phyloP scores from a whole-genome alignment of 2,888 invertebrate genomes.

The Abrostola tripartita region DNA sequence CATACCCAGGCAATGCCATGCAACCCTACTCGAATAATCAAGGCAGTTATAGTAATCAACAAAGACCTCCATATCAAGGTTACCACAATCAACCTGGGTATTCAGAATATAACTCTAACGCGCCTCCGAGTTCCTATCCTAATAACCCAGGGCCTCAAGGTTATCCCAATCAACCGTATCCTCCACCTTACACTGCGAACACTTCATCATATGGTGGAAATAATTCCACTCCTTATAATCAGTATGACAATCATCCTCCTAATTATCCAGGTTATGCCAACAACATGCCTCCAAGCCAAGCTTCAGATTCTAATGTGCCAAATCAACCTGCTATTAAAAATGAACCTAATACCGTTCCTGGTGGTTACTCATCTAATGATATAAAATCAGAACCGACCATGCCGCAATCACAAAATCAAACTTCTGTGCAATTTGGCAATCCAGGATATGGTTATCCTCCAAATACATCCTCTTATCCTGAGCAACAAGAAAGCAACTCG shows the following conservation, averaged over 20 bases:
- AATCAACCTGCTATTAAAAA: conserved; percentile 49
- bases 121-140: conserved; percentile 65
- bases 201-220: conserved; percentile 65
- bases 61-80: conserved; percentile 73
- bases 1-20: conserved; percentile 72
- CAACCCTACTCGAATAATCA: conserved; percentile 75
- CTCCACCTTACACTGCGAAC: conserved; percentile 68
- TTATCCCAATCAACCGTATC: conserved; percentile 73
- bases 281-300: conserved; percentile 66
- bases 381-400: conserved; percentile 68
- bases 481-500: conserved; percentile 63
- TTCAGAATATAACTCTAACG: conserved; percentile 73
- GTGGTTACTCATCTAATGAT: conserved; percentile 62
- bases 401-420: conserved; percentile 59
- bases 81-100: conserved; percentile 71
- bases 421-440: conserved; percentile 64
- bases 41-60: conserved; percentile 74
- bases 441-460: conserved; percentile 72
- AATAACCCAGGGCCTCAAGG: conserved; percentile 68
- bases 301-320: conserved; percentile 53
- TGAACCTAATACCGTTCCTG: conserved; percentile 39
- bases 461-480: conserved; percentile 68
- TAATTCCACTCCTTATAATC: conserved; percentile 72
- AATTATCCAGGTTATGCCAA: conserved; percentile 75
- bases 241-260: conserved; percentile 70